Percentiles rank a stretch among this genome's conserved stretches.
These are phyloP conservation scores for Polymixis flavicincta DNA, from an alignment of 2,888 invertebrate genomes.

Conservation along the genomic window DNA sequence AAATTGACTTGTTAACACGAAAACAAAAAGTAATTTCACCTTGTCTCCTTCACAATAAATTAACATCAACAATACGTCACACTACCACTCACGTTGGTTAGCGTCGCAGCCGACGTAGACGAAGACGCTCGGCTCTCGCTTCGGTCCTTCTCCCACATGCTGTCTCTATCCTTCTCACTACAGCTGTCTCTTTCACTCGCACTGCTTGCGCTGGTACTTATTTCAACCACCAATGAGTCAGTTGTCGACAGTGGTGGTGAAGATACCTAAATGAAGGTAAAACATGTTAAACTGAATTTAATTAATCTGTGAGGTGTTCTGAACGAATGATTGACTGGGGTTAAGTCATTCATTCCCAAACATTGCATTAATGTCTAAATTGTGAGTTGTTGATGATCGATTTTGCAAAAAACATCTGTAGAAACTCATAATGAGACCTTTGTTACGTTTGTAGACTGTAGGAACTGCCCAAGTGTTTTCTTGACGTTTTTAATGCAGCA, in stretches of 20 bases:
- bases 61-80: background rate
- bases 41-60: background rate
- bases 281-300: too few species aligned
- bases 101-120: slow-evolving; percentile 90
- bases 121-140: slow-evolving; percentile 86
- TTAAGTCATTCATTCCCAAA: background rate
- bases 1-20: background rate
- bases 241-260: slow-evolving; percentile 78
- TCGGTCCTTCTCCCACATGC: slow-evolving; percentile 86
- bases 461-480: background rate
- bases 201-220: slow-evolving; percentile 84
- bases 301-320: too few species aligned
- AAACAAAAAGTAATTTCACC: background rate
- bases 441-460: background rate
- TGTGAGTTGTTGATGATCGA: background rate
- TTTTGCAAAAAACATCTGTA: background rate
- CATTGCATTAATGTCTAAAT: background rate
- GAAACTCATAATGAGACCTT: background rate
- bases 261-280: slow-evolving; percentile 48
- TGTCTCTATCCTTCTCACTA: slow-evolving; percentile 87
- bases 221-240: slow-evolving; percentile 81
- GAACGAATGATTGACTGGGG: background rate
- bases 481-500: background rate
- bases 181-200: slow-evolving; percentile 83
- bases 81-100: slow-evolving; percentile 91